phyloP scores from a whole-genome alignment of 1,140 invertebrate genomes.

The Camponotus vicinus region DNA sequence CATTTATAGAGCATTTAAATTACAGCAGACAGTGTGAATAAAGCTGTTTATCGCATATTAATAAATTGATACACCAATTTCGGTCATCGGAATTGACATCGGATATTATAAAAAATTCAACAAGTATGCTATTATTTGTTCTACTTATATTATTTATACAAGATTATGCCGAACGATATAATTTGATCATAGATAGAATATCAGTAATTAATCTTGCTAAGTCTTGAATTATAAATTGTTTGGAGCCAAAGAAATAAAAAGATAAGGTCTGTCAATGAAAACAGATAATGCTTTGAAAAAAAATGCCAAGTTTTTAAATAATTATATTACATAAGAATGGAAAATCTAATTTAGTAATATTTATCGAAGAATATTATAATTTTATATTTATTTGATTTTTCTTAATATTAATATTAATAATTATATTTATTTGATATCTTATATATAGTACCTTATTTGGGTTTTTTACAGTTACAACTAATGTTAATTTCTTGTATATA shows the following conservation, averaged over 20 bases:
- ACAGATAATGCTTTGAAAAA: constrained; percentile 1
- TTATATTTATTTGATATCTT: neutral
- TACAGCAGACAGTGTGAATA: neutral
- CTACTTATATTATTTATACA: neutral
- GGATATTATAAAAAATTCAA: neutral
- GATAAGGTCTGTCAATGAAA: neutral
- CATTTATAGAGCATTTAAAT: neutral
- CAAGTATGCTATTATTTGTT: constrained; percentile 9
- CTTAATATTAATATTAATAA: neutral
- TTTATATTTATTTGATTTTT: constrained; percentile 2
- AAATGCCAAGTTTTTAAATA: neutral
- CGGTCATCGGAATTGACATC: neutral
- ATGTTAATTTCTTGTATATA: constrained; percentile 3
- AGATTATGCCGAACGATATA: neutral
- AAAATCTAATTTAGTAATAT: neutral
- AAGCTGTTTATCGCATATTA: neutral
- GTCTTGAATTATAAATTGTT: constrained; percentile 29
- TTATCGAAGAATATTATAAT: neutral
- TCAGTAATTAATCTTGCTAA: neutral
- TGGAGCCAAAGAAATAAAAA: neutral
- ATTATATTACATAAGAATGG: neutral
- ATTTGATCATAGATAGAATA: constrained; percentile 53
- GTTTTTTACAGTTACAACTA: constrained; percentile 42
- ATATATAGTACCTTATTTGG: constrained; percentile 53
- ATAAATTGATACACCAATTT: constrained; percentile 1